Conservation (phyloP, 1,140 invertebrate genomes). For the Camponotus floridanus region DNA sequence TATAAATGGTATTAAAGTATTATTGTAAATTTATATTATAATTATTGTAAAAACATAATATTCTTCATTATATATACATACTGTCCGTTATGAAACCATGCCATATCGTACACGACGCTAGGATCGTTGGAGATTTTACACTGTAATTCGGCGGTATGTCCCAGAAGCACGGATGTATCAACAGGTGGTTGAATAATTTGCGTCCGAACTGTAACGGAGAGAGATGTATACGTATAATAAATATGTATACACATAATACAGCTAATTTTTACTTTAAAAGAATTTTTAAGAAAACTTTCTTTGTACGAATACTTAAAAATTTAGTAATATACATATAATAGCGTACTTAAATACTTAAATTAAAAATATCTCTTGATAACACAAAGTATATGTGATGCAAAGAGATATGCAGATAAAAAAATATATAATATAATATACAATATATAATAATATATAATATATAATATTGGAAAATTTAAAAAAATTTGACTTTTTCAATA, state of each 20-base stretch:
- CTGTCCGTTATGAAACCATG: constrained; percentile 96
- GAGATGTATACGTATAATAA: neutral
- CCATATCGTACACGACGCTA: constrained; percentile 94
- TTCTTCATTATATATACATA: constrained; percentile 83
- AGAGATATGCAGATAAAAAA: neutral
- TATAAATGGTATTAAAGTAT: too few relatives aligned
- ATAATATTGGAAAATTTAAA: neutral
- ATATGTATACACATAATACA: neutral
- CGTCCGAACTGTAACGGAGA: constrained; percentile 91
- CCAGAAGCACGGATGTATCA: constrained; percentile 95
- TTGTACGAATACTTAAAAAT: neutral
- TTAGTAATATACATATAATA: too few relatives aligned
- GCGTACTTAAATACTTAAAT: too few relatives aligned
- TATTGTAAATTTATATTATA: too few relatives aligned
- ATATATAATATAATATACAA: neutral
- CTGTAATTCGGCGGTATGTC: constrained; percentile 95
- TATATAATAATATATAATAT: too few relatives aligned
- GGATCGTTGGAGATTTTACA: constrained; percentile 98
- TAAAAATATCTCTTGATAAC: too few relatives aligned
- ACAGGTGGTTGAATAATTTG: constrained; percentile 97
- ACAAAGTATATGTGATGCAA: too few relatives aligned
- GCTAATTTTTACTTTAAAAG: neutral
- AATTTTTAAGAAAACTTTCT: neutral
- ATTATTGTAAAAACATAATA: neutral
- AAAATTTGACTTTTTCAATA: neutral